Conservation (phyloP, 2,888 invertebrate genomes). For the Parasteatoda lunata region DNA sequence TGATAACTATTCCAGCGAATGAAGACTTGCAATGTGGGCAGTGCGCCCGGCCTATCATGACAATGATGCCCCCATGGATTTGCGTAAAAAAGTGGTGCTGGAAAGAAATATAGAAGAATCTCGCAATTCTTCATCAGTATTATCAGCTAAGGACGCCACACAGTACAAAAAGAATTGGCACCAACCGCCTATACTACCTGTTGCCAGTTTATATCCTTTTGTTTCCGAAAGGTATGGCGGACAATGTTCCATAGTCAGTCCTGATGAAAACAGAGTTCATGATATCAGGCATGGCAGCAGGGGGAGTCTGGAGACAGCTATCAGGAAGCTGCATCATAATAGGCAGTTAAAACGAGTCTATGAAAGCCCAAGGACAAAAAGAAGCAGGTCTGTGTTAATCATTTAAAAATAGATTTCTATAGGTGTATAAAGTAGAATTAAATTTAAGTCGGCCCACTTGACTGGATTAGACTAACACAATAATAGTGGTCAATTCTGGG, state of each 20-base stretch:
- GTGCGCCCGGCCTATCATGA: conserved; percentile 42
- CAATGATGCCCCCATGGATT: conserved; percentile 62
- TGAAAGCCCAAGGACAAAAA: conserved; percentile 33
- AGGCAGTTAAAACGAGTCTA: conserved; percentile 28
- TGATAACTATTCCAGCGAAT: conserved; percentile 30
- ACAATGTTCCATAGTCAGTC: conserved; percentile 11
- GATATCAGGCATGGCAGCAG: conserved; percentile 26
- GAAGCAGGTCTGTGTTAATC: conserved; percentile 37
- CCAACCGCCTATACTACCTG: neutral
- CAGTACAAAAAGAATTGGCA: conserved; percentile 17
- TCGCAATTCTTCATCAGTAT: neutral
- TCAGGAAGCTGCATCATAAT: conserved; percentile 44
- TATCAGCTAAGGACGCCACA: neutral
- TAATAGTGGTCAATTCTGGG: no score
- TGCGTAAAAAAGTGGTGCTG: conserved; percentile 64
- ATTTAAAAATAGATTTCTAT: no score
- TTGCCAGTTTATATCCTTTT: conserved; percentile 40
- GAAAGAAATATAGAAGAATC: conserved; percentile 16
- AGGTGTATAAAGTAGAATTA: no score
- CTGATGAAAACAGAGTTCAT: conserved; percentile 13
- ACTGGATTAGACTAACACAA: no score
- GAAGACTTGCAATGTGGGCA: conserved; percentile 62
- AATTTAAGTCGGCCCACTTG: no score
- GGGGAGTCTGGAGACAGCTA: conserved; percentile 39
- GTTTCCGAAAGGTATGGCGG: conserved; percentile 44